Base-by-base conservation (phyloP, 2,888 invertebrate genomes). In the Xestia rhomboidea region DNA sequence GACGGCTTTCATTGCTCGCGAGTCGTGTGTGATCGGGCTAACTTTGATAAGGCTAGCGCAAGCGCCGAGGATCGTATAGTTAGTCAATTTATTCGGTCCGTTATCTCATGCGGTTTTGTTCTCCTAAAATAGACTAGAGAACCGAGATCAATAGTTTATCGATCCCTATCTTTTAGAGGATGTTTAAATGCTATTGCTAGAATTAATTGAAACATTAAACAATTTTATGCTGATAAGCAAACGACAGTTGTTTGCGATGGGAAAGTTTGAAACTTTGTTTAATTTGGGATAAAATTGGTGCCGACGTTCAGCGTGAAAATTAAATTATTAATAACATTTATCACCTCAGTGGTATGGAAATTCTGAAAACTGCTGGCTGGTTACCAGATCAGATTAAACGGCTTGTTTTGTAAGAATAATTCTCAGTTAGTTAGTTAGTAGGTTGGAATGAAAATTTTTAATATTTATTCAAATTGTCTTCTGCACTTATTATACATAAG, bases 1-100 rank as follows among this genome's bases (percentile, higher is more conserved):
- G 90, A 91, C 89, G 67, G 89, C 91, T 91, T 91, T 89, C 85
- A 86, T 85, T 83, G 82, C 85, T 86, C 72, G 78, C 86, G 85
- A 84, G 76, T 83, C 74, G 79, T 87, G 85, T 84, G 74, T 84
- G 82, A 73, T 83, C 83, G 77, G 34, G 54, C 77, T 76, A 79
- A 84, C 80, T 83, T 84, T 49, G 74, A 77, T 68, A 79, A 66
- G n/a, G 15, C 30, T 30, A 7, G 21, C 2, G 51, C 30, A 27
- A 70, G 44, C 62, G 10, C 62, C 60, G 38, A 70, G 46, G 38
- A 63, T 46, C 63, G n/a, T 51, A 62, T 38, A 27, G 49, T 13
- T 46, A 66, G 41, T 72, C 66, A 4, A 44, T 86, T 73, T 27
- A 72, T 34, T 73, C 30, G 44, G 15, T 60, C 34, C 44, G 21